These are phyloP conservation scores for Pseudorhombus dupliciocellatus DNA, from an alignment of 2,113 vertebrate genomes.

Conservation along the genomic window DNA sequence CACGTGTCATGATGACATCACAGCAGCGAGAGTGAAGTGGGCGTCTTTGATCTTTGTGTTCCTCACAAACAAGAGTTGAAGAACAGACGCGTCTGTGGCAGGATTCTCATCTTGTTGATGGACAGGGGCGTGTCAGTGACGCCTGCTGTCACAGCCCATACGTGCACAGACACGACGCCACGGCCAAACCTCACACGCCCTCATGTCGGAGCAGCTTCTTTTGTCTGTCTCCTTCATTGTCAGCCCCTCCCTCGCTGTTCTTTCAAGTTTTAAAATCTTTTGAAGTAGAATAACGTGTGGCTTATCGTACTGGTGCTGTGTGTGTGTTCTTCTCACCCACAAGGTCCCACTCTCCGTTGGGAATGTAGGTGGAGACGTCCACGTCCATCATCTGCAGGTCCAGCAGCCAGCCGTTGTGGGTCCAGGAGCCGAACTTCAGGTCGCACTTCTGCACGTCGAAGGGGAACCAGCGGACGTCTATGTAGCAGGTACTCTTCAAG, in stretches of 20 bases:
- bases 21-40: too few species aligned
- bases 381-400: conserved; percentile 92
- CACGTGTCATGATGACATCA: background rate
- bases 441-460: conserved; percentile 93
- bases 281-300: too few species aligned
- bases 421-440: conserved; percentile 94
- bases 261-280: background rate
- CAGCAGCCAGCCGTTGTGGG: conserved; percentile 90
- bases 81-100: too few species aligned
- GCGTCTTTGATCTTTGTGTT: too few species aligned
- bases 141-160: conserved; percentile 28
- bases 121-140: conserved; percentile 11
- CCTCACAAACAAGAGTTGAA: background rate
- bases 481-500: conserved; percentile 89
- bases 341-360: conserved; percentile 93
- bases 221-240: background rate
- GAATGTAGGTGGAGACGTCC: conserved; percentile 90
- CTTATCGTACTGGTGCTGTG: too few species aligned
- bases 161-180: conserved; percentile 13
- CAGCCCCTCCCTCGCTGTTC: too few species aligned
- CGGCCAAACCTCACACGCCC: background rate
- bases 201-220: background rate
- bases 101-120: too few species aligned
- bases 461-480: conserved; percentile 93
- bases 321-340: conserved; percentile 84